Evolutionary conservation across 2,113 vertebrate species (phyloP).

Genomic region (Pimephales promelas): DNA sequence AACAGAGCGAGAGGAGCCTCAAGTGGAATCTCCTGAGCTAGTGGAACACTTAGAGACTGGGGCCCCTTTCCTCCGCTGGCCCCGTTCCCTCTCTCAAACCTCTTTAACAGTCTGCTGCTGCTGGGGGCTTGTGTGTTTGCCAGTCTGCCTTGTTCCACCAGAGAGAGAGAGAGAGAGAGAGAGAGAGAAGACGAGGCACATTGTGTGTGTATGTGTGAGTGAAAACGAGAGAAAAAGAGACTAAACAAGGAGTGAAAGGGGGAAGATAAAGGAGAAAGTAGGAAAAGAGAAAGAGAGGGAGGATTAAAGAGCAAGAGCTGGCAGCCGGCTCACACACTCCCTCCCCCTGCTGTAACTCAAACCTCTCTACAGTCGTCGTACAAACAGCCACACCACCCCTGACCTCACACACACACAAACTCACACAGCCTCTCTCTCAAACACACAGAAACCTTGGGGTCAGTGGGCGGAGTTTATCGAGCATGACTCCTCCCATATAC

Average conservation of each 20-base stretch:
- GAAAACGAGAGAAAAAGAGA: slow-evolving; percentile 30
- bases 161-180: background rate
- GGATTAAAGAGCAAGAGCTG: slow-evolving; percentile 28
- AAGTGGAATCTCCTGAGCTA: slow-evolving; percentile 27
- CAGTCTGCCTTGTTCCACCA: background rate
- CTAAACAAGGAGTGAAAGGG: slow-evolving; percentile 27
- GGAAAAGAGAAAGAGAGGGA: slow-evolving; percentile 3
- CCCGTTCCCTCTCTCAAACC: slow-evolving; percentile 13
- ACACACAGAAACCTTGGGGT: slow-evolving; percentile 36
- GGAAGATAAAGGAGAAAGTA: slow-evolving; percentile 26
- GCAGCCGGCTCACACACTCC: slow-evolving; percentile 25
- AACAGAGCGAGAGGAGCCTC: slow-evolving; percentile 2
- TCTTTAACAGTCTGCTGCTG: slow-evolving; percentile 42
- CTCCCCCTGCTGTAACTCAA: slow-evolving; percentile 61
- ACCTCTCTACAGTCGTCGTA: slow-evolving; percentile 53
- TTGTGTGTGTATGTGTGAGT: slow-evolving; percentile 3
- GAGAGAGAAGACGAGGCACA: background rate
- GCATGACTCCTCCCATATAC: background rate
- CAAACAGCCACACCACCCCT: slow-evolving; percentile 62
- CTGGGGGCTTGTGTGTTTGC: slow-evolving; percentile 73
- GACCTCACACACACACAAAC: slow-evolving; percentile 59
- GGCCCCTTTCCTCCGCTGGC: slow-evolving; percentile 34
- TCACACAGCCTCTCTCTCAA: slow-evolving; percentile 29
- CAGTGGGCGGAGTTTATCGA: background rate
- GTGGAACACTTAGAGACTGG: slow-evolving; percentile 33